Evolutionary conservation across 64 coral and sea anemone genomes (phyloP).

Genomic region (Anthopleura sola): DNA sequence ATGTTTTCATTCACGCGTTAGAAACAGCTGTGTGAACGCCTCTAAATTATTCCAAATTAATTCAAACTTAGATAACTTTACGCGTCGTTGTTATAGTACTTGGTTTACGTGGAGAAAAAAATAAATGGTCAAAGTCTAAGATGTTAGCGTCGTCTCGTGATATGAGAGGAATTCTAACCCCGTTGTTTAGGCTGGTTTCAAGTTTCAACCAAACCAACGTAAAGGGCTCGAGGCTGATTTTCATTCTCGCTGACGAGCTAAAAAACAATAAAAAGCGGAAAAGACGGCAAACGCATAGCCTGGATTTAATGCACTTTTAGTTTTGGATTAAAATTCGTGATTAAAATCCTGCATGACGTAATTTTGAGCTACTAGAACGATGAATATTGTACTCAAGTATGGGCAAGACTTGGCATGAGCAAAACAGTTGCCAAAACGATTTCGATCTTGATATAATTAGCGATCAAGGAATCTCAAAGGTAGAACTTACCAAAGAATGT

Average conservation of each 20-base stretch:
- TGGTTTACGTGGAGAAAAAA: background rate
- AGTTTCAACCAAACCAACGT: background rate
- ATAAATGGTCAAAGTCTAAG: background rate
- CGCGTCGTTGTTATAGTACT: background rate
- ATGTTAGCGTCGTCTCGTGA: background rate
- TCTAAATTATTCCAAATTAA: background rate
- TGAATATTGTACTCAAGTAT: background rate
- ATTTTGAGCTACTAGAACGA: background rate
- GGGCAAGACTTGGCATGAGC: background rate
- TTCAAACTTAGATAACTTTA: background rate
- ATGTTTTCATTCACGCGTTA: background rate
- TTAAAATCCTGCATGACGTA: background rate
- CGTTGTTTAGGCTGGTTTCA: background rate
- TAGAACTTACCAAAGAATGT: conserved; percentile 16
- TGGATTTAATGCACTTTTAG: background rate
- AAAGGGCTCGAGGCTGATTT: background rate
- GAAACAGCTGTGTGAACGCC: background rate
- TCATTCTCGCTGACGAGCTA: background rate
- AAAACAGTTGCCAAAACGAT: background rate
- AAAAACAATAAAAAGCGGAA: background rate
- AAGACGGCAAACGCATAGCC: background rate
- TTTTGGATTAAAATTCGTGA: background rate
- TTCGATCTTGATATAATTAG: background rate
- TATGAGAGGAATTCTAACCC: background rate
- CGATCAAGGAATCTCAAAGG: background rate